These are phyloP conservation scores for Vulpes lagopus DNA, from an alignment of 2,113 vertebrate species.

Conservation along the genomic window DNA sequence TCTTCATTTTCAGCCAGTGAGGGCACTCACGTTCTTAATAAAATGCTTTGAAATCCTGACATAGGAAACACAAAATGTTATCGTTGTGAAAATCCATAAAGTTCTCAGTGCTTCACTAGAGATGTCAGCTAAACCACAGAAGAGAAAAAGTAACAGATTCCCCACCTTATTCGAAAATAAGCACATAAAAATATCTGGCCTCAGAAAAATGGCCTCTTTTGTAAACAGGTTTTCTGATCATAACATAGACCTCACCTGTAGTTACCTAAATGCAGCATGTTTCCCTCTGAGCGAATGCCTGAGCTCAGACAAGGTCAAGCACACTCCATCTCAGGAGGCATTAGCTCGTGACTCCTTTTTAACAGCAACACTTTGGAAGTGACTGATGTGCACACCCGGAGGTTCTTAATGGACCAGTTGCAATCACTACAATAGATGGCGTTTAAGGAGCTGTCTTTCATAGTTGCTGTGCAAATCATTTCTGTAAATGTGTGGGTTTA, in stretches of 20 bases:
- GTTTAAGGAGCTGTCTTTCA: slow-evolving; percentile 49
- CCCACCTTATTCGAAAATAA: slow-evolving; percentile 11
- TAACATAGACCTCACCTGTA: background rate
- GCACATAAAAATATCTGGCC: background rate
- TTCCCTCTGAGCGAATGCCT: fast-evolving
- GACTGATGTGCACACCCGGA: slow-evolving; percentile 41
- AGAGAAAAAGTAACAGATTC: background rate
- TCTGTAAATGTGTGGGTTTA: slow-evolving; percentile 67
- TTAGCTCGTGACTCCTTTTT: background rate
- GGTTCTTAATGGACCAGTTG: slow-evolving; percentile 51
- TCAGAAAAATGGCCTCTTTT: background rate
- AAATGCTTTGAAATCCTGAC: slow-evolving; percentile 5
- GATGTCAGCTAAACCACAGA: background rate
- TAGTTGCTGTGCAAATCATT: slow-evolving; percentile 65
- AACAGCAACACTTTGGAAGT: slow-evolving; percentile 63
- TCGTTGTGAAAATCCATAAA: background rate
- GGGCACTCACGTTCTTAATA: background rate
- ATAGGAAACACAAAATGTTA: background rate
- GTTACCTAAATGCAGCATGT: background rate
- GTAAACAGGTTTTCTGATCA: background rate
- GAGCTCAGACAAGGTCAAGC: slow-evolving; percentile 25
- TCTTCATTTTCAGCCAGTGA: background rate
- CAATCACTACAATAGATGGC: slow-evolving; percentile 3
- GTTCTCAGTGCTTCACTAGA: background rate
- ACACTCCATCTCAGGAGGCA: background rate